Base-by-base conservation (phyloP, 2,113 vertebrate species). In the Agelaius phoeniceus region DNA sequence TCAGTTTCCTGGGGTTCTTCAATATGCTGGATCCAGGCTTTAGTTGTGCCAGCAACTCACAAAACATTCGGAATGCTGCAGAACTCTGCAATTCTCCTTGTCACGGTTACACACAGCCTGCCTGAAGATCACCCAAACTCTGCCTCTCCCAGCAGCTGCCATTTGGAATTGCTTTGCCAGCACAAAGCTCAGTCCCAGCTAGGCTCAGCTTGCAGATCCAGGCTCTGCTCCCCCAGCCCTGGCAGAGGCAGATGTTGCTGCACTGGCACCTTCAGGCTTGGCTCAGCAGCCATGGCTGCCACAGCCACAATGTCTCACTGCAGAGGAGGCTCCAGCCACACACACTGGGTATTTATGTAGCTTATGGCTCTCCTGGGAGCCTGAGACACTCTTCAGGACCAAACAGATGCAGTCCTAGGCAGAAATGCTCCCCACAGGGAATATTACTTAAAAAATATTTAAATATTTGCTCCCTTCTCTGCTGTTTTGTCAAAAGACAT, bases 1-100 rank as follows among this genome's bases (percentile, higher is more conserved):
- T 90, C 92, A 35, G 27, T 80, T 86, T 95, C 89, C 80, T 83
- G 48, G 62, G 71, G 83, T 51, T 90, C 80, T 84, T 73, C 86
- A 87, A 11, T 80, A 33, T 90, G 87, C 82, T 91, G 43, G 35
- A 90, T 41, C 65, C 79, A 86, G 61, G 76, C 57, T 20, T 89
- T 6, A 86, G 88, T 58, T 87, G 81, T 92, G 80, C 83, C 86
- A 95, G 86, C 86, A 92, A 78, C 69, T 90, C 61, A 59, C 24
- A 83, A 79, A 90, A 63, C 89, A 87, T 33, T 48, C 28, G 10
- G 51, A 92, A 72, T 39, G 78, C 77, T 72, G 79, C 72, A 80
- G 84, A 63, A 82, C 58, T 94, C 71, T 26, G 84, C 84, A 84
- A 49, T 85, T 75, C 89, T 78, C 33, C 90, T 52, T 88, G 74